These are phyloP conservation scores for Phalloptychus januarius DNA, from an alignment of 2,797 vertebrate species.

Conservation along the genomic window DNA sequence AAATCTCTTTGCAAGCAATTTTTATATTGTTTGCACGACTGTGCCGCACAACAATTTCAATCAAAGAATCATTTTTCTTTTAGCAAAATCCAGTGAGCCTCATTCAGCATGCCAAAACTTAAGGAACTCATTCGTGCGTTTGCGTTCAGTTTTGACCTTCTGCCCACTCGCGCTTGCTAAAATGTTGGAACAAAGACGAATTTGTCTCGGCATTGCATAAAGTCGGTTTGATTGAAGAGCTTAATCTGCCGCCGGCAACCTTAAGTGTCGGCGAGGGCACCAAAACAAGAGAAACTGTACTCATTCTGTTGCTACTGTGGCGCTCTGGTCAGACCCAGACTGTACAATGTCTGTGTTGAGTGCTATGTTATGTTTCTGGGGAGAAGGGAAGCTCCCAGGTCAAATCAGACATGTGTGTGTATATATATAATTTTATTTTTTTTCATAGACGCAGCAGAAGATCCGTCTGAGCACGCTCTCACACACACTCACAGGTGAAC, in stretches of 20 bases:
- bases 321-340: slow-evolving; percentile 50
- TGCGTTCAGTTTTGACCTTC: background rate
- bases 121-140: background rate
- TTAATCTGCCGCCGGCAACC: slow-evolving; percentile 12
- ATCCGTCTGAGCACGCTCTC: slow-evolving; percentile 12
- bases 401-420: slow-evolving; percentile 43
- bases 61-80: background rate
- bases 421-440: slow-evolving; percentile 47
- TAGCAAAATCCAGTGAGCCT: background rate
- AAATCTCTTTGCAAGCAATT: background rate
- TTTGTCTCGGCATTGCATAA: background rate
- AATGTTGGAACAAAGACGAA: background rate
- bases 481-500: slow-evolving; percentile 30
- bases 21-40: background rate
- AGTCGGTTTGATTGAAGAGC: slow-evolving; percentile 11
- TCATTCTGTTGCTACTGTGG: slow-evolving; percentile 23
- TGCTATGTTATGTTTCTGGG: slow-evolving; percentile 47
- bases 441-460: slow-evolving; percentile 62
- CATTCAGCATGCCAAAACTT: background rate
- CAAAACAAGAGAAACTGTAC: slow-evolving; percentile 27
- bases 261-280: slow-evolving; percentile 25
- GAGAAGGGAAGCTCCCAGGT: slow-evolving; percentile 50
- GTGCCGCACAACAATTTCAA: background rate
- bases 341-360: too few relatives aligned
- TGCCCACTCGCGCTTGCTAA: background rate